These are phyloP conservation scores for Poicephalus meyeri DNA, from an alignment of 2,113 vertebrate genomes.

Conservation along the genomic window DNA sequence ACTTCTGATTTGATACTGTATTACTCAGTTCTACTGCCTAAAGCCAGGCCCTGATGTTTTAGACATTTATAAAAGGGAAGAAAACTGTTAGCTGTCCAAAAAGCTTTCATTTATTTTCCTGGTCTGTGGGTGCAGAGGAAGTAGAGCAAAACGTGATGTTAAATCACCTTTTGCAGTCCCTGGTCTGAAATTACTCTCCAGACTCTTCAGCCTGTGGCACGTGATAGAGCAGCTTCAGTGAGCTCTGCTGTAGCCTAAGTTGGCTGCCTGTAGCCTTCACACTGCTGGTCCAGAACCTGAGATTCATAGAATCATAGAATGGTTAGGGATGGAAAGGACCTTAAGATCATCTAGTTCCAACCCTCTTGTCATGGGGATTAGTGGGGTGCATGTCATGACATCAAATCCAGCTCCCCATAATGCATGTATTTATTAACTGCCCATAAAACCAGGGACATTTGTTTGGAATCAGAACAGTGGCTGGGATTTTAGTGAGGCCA, in stretches of 20 bases:
- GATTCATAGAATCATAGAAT: not conserved
- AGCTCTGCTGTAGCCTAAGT: not conserved
- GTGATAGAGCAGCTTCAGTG: not conserved
- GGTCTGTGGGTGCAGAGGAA: not conserved
- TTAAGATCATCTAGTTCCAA: not conserved
- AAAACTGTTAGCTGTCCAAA: not conserved
- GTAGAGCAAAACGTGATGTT: not conserved
- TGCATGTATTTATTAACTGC: not conserved
- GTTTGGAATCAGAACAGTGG: constrained; percentile 4
- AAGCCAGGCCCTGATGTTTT: not conserved
- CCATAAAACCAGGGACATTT: not conserved
- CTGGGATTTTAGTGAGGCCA: not conserved
- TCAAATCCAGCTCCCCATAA: not conserved
- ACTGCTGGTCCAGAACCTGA: not conserved
- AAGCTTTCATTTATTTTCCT: not conserved
- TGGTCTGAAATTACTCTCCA: not conserved
- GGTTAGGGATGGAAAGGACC: not conserved
- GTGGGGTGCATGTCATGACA: not conserved
- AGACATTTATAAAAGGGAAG: not conserved
- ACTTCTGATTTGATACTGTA: not conserved
- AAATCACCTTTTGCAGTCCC: not conserved
- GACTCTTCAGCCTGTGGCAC: not conserved
- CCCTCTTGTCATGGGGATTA: not conserved
- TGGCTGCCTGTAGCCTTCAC: not conserved
- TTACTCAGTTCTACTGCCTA: not conserved